Base-by-base conservation (phyloP, 2,797 vertebrate species). In the Serranus cabrilla region DNA sequence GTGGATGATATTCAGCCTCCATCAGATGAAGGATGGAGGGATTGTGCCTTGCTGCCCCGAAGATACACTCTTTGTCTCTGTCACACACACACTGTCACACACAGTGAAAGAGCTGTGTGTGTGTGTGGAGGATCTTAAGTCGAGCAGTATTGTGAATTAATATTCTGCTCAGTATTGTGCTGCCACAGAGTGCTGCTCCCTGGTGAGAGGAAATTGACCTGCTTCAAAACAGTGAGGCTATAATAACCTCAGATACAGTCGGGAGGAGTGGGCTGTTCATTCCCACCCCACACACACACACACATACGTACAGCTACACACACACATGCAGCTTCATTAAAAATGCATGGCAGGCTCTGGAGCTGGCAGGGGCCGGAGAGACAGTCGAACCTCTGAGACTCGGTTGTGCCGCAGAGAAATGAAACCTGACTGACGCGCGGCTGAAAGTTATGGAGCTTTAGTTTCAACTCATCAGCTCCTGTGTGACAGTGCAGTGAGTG, bases 261-360 rank as follows among this genome's bases (percentile, higher is more conserved):
- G 57, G 71, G 76, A 80, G 73, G 69, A 89, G 55, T n/a, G 56
- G 57, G 70, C 51, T 42, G 58, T 37, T 82, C 40, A 50, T 61
- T 66, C 62, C 52, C 71, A 23, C 57, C 11, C 5, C 40, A 2
- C 14, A 17, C 59, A 43, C 47, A 37, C 34, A 59, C 52, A n/a
- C 13, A 37, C 70, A 55, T 64, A 52, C 31, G 39, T 17, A 49
- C 67, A 73, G 12, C 27, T 13, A 68, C 25, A 25, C 69, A 23
- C 62, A 60, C 39, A 43, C 31, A 51, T 14, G 17, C 23, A 1
- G 59, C 51, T 63, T 91, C 77, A 91, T 92, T 87, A 89, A 92
- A 91, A 84, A 91, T 92, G 75, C 69, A 92, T 86, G 74, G 60
- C 51, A 42, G 80, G 37, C 76, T 81, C 31, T 42, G 52, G 66